Percentiles rank a stretch among this genome's conserved stretches.
These are phyloP conservation scores for Homalodisca vitripennis DNA, from an alignment of 1,140 invertebrate species.

Conservation along the genomic window DNA sequence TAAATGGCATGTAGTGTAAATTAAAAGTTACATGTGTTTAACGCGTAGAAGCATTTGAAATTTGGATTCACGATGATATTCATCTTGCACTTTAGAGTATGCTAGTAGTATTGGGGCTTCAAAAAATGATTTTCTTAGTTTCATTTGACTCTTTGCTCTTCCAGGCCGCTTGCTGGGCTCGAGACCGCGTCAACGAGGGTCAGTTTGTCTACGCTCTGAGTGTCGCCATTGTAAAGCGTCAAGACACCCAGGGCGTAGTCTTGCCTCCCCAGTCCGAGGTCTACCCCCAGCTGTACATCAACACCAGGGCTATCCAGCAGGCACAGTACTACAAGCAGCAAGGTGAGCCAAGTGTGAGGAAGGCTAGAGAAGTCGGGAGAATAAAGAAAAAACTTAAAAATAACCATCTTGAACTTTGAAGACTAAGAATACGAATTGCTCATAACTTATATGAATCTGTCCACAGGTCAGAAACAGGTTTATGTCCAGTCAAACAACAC, in stretches of 20 bases:
- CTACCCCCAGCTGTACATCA: constrained; percentile 61
- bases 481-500: constrained; percentile 9
- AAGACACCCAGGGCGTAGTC: constrained; percentile 58
- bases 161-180: constrained; percentile 61
- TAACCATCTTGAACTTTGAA: background rate
- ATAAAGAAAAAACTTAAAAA: background rate
- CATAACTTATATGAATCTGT: background rate
- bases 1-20: too few species aligned
- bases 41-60: background rate
- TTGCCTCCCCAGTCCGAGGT: constrained; percentile 67
- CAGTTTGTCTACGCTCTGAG: constrained; percentile 63
- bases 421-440: background rate
- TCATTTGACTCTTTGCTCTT: background rate
- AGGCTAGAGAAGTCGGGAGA: background rate
- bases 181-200: constrained; percentile 60
- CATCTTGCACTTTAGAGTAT: background rate
- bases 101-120: background rate
- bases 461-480: background rate
- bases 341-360: background rate
- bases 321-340: constrained; percentile 15
- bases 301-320: constrained; percentile 5
- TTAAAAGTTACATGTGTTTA: background rate
- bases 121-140: background rate
- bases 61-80: background rate
- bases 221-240: constrained; percentile 59